Base-by-base conservation (phyloP, 2,113 vertebrate genomes). In the Spermophilus dauricus region DNA sequence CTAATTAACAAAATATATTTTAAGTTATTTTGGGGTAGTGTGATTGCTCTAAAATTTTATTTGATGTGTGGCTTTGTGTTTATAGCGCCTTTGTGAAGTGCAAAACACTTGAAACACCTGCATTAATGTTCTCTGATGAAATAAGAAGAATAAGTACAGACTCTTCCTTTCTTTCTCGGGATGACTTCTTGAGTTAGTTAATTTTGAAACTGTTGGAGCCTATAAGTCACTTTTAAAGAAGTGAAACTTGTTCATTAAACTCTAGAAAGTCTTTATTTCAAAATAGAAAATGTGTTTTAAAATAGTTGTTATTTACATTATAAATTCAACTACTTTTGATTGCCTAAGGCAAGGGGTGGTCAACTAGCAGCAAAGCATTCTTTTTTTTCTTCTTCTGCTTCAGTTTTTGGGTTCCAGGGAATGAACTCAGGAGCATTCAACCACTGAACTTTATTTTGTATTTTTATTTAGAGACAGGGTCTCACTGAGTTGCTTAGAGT, bases 41-140 rank as follows among this genome's bases (percentile, higher is more conserved):
- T 95, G 69, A 96, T 78, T 84, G 17, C 30, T 72, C 63, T 82
- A 87, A 93, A 94, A 77, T 2, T 37, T 75, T 37, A 37, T 94
- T 69, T 85, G 85, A 65, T 96, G 48, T 56, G 78, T 94, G 69
- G 5, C 89, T 87, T 86, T 13, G 0, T 88, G 34, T 58, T 32
- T 78, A 51, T 88, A 88, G 61, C 85, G 93, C 37, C 85, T 94
- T 17, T 96, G 81, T 92, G 86, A 81, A 96, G 89, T 96, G 63
- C 4, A 37, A 91, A 87, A 56, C 56, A 65, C 65, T 88, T 72
- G 26, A 81, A 86, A 73, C 39, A 56, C 63, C 30, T 92, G 48
- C 61, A 75, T 87, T 84, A 90, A 92, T 81, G 14, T 65, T 96
- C 48, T 89, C 56, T 69, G 20, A 63, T 91, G 39, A 91, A 61